Conservation (phyloP, 1,140 invertebrate species). For the Brachionus rotundiformis region DNA sequence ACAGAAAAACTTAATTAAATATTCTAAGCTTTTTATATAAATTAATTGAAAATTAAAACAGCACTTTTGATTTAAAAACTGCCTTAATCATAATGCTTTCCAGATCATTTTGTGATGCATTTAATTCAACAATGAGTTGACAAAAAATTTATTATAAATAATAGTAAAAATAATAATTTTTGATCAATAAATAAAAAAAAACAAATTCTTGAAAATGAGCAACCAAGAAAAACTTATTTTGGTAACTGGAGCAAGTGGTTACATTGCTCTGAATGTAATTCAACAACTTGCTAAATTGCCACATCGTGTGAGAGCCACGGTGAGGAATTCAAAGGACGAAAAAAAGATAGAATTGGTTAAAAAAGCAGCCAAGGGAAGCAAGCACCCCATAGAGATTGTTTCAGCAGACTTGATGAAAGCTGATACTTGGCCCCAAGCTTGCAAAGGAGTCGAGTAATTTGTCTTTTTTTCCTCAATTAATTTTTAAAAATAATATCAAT, state of each 20-base stretch:
- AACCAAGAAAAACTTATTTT: slow-evolving; percentile 63
- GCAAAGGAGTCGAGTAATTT: slow-evolving; percentile 61
- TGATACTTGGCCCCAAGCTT: slow-evolving; percentile 63
- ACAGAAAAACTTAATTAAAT: too few relatives aligned
- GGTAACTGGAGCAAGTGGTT: slow-evolving; percentile 69
- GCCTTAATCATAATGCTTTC: too few relatives aligned
- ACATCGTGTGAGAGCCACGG: slow-evolving; percentile 67
- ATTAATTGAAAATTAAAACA: too few relatives aligned
- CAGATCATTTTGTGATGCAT: too few relatives aligned
- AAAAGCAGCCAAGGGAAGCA: slow-evolving; percentile 62
- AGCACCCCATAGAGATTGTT: slow-evolving; percentile 64
- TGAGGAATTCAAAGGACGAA: slow-evolving; percentile 63
- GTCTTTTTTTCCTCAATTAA: not conserved
- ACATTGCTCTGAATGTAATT: slow-evolving; percentile 67
- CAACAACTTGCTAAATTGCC: slow-evolving; percentile 66
- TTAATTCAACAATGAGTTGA: too few relatives aligned
- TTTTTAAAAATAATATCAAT: too few relatives aligned
- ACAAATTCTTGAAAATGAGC: too few relatives aligned
- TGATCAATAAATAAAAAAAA: too few relatives aligned
- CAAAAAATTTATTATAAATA: too few relatives aligned
- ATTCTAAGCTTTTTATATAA: too few relatives aligned
- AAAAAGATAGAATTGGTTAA: slow-evolving; percentile 63
- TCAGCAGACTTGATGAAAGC: slow-evolving; percentile 61
- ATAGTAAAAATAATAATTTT: too few relatives aligned
- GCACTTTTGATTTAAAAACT: too few relatives aligned